Evolutionary conservation across 2,797 vertebrate species (phyloP).

Genomic region (Pyrocephalus nanus): DNA sequence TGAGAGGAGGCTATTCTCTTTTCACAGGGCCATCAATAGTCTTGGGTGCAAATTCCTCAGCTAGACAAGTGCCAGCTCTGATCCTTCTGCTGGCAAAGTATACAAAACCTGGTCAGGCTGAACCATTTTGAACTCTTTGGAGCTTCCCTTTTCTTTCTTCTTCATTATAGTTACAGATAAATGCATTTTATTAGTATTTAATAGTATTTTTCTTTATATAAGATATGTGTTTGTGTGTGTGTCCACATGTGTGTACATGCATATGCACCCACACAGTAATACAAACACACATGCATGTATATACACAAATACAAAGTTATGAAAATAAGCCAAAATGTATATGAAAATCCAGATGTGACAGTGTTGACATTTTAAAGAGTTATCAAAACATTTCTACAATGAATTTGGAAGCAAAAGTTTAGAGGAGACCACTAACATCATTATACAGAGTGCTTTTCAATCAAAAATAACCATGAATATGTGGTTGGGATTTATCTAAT

Average conservation of each 20-base stretch:
- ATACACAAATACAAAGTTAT: not conserved
- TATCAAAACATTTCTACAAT: not conserved
- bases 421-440: not conserved
- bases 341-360: not conserved
- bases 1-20: not conserved
- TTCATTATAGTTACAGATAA: not conserved
- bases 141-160: not conserved
- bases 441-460: not conserved
- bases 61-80: not conserved
- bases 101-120: not conserved
- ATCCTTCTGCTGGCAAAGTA: not conserved
- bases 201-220: not conserved
- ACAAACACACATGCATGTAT: accelerated
- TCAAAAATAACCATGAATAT: not conserved
- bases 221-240: accelerated
- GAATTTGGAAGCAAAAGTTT: not conserved
- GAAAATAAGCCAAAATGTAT: not conserved
- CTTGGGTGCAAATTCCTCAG: not conserved
- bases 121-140: not conserved
- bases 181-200: not conserved
- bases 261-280: not conserved
- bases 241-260: accelerated
- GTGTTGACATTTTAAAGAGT: not conserved
- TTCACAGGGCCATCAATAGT: not conserved
- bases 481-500: not conserved